These are phyloP conservation scores for Neuroterus valhalla DNA, from an alignment of 1,140 invertebrate species.

Conservation along the genomic window DNA sequence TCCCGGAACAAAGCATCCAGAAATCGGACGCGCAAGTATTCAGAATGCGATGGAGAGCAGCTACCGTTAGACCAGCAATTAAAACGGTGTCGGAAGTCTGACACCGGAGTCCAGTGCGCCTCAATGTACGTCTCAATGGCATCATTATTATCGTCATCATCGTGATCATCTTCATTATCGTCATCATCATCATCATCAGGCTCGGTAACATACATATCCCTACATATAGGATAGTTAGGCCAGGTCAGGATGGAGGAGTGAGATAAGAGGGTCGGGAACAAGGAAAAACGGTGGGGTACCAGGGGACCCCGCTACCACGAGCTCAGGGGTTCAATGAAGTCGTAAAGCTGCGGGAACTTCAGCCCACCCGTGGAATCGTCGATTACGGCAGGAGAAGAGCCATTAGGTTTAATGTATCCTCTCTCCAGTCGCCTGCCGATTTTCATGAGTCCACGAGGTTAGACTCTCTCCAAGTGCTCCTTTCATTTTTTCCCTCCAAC, in stretches of 20 bases:
- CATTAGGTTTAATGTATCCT: conserved; percentile 70
- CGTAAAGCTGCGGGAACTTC: conserved; percentile 58
- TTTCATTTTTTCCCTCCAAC: conserved; percentile 34
- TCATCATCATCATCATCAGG: conserved; percentile 50
- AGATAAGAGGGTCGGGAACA: conserved; percentile 2
- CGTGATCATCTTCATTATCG: conserved; percentile 44
- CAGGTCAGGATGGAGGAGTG: background rate
- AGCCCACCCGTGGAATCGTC: conserved; percentile 70
- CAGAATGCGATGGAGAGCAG: conserved; percentile 35
- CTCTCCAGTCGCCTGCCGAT: conserved; percentile 56
- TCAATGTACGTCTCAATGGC: conserved; percentile 33
- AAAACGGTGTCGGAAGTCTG: conserved; percentile 73
- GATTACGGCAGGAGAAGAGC: conserved; percentile 66
- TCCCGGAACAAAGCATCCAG: no score
- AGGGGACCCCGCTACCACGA: conserved; percentile 29
- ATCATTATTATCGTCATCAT: conserved; percentile 50
- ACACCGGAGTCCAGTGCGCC: conserved; percentile 38
- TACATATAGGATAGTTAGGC: background rate
- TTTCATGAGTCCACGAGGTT: conserved; percentile 53
- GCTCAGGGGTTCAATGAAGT: conserved; percentile 56
- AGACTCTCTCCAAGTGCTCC: conserved; percentile 19
- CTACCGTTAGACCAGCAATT: conserved; percentile 72
- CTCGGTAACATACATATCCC: conserved; percentile 31
- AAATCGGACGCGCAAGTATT: no score
- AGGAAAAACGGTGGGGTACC: conserved; percentile 35